phyloP scores from a whole-genome alignment of 2,113 vertebrate genomes.

The Connochaetes taurinus region DNA sequence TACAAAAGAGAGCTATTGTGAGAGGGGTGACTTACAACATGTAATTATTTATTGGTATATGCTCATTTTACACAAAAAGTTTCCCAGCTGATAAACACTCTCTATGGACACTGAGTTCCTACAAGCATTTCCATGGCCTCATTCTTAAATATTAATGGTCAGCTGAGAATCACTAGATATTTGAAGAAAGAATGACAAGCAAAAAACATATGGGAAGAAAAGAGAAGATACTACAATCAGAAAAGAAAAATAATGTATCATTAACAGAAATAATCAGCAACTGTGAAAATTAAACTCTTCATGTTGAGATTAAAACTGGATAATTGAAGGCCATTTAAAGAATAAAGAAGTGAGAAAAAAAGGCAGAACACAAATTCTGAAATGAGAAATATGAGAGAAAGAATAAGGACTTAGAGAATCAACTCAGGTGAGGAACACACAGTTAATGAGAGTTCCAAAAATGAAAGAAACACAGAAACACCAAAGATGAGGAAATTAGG shows the following conservation, averaged over 20 bases:
- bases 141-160: not conserved
- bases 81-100: not conserved
- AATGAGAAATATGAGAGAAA: not conserved
- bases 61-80: not conserved
- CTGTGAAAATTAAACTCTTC: not conserved
- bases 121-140: not conserved
- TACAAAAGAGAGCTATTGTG: not conserved
- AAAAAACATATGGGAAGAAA: not conserved
- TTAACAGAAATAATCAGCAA: not conserved
- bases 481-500: not conserved
- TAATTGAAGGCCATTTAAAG: not conserved
- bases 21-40: not conserved
- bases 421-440: not conserved
- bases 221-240: not conserved
- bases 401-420: not conserved
- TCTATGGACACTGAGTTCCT: not conserved
- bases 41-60: not conserved
- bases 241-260: not conserved
- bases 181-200: not conserved
- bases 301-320: not conserved
- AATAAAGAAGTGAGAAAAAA: not conserved
- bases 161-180: not conserved
- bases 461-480: not conserved
- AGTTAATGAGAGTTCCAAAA: not conserved
- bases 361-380: not conserved